phyloP scores from a whole-genome alignment of 2,113 vertebrate species.

The Patagioenas fasciata region DNA sequence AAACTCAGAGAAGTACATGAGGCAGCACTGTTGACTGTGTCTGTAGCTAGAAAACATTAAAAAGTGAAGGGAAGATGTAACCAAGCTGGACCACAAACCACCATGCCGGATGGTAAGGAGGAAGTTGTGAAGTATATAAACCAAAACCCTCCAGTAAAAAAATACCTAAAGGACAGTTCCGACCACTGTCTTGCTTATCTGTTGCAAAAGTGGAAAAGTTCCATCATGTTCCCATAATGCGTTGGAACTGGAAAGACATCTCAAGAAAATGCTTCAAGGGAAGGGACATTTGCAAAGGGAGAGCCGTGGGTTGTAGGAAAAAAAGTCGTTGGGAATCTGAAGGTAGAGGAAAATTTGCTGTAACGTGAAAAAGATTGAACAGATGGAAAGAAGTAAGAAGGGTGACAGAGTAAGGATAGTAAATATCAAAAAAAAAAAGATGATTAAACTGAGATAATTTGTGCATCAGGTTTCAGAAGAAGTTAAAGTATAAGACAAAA shows the following conservation, averaged over 20 bases:
- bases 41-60: background rate
- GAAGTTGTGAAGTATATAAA: background rate
- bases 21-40: background rate
- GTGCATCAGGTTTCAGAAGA: background rate
- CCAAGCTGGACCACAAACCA: background rate
- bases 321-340: background rate
- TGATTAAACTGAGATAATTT: background rate
- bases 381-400: background rate
- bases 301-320: background rate
- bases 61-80: background rate
- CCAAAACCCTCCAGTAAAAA: rapidly evolving
- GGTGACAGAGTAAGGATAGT: background rate
- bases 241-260: background rate
- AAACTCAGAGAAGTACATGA: background rate
- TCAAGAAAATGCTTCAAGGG: background rate
- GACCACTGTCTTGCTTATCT: background rate
- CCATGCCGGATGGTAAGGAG: background rate
- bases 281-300: rapidly evolving
- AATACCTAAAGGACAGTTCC: background rate
- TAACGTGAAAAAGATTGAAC: background rate
- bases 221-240: background rate
- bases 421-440: background rate
- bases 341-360: background rate
- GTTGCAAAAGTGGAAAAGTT: background rate
- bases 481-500: background rate